phyloP scores from a whole-genome alignment of 2,888 invertebrate genomes.

The Synanthedon myopaeformis region DNA sequence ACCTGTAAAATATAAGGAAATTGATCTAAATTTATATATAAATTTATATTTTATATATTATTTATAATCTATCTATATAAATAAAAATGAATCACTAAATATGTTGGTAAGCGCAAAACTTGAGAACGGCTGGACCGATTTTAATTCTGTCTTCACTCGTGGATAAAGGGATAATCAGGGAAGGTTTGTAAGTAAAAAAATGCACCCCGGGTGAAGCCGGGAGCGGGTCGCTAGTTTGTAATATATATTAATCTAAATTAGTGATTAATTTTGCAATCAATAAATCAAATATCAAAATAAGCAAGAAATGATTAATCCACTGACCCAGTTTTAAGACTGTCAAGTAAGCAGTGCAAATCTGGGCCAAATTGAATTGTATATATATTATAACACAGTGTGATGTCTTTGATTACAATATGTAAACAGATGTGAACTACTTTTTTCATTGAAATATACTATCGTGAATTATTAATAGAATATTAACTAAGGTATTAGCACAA shows the following conservation, averaged over 20 bases:
- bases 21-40: background rate
- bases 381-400: slow-evolving; percentile 7
- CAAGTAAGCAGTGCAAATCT: slow-evolving; percentile 49
- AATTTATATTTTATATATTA: background rate
- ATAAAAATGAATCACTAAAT: too few relatives aligned
- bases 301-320: slow-evolving; percentile 48
- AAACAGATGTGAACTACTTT: slow-evolving; percentile 2
- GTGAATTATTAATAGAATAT: background rate
- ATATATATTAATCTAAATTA: slow-evolving; percentile 19
- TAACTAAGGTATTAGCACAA: background rate
- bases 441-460: background rate
- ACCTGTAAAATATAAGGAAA: slow-evolving; percentile 44
- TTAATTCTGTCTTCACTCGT: too few relatives aligned
- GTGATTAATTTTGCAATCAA: slow-evolving; percentile 37
- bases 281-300: slow-evolving; percentile 36
- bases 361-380: slow-evolving; percentile 40
- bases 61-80: too few relatives aligned
- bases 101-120: too few relatives aligned
- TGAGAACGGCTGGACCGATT: too few relatives aligned
- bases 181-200: too few relatives aligned
- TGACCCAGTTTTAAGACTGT: slow-evolving; percentile 47
- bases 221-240: too few relatives aligned
- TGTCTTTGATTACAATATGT: slow-evolving; percentile 6
- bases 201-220: too few relatives aligned
- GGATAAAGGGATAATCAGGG: too few relatives aligned